phyloP scores from a whole-genome alignment of 2,888 invertebrate genomes.

The Drosophila histrio region DNA sequence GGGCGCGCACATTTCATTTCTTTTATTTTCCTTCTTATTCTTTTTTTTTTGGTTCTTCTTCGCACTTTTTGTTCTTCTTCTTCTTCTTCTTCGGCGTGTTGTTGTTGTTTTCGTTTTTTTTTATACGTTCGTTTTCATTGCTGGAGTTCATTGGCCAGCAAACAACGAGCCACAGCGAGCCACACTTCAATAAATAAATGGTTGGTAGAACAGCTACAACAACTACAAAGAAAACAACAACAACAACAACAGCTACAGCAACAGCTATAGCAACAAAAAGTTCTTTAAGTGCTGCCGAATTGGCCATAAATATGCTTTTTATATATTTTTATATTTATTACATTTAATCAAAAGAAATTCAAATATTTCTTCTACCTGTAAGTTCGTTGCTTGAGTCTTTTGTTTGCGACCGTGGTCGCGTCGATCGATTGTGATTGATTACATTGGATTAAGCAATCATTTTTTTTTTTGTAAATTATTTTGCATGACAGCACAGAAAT shows the following conservation, averaged over 20 bases:
- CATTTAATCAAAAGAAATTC: slow-evolving; percentile 52
- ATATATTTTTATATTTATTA: slow-evolving; percentile 72
- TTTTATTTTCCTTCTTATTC: slow-evolving; percentile 11
- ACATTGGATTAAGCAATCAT: slow-evolving; percentile 60
- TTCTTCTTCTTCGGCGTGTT: slow-evolving; percentile 43
- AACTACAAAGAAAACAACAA: slow-evolving; percentile 27
- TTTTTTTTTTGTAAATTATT: slow-evolving; percentile 58
- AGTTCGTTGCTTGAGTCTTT: slow-evolving; percentile 66
- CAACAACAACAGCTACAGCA: slow-evolving; percentile 25
- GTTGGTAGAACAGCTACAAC: slow-evolving; percentile 55
- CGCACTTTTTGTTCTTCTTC: slow-evolving; percentile 26
- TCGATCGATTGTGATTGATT: slow-evolving; percentile 59
- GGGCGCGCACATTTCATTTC: slow-evolving; percentile 37
- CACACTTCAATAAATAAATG: slow-evolving; percentile 72
- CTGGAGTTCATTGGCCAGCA: slow-evolving; percentile 80
- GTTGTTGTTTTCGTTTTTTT: slow-evolving; percentile 73
- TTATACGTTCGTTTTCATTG: slow-evolving; percentile 83
- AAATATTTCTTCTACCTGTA: slow-evolving; percentile 28
- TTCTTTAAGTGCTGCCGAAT: slow-evolving; percentile 31
- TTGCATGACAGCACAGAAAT: slow-evolving; percentile 64
- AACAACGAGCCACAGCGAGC: slow-evolving; percentile 41
- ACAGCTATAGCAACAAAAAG: neutral
- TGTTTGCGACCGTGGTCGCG: slow-evolving; percentile 47
- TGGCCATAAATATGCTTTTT: slow-evolving; percentile 56
- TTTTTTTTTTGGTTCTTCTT: slow-evolving; percentile 51